Conservation (phyloP, 2,113 vertebrate genomes). For the Eidolon helvum region DNA sequence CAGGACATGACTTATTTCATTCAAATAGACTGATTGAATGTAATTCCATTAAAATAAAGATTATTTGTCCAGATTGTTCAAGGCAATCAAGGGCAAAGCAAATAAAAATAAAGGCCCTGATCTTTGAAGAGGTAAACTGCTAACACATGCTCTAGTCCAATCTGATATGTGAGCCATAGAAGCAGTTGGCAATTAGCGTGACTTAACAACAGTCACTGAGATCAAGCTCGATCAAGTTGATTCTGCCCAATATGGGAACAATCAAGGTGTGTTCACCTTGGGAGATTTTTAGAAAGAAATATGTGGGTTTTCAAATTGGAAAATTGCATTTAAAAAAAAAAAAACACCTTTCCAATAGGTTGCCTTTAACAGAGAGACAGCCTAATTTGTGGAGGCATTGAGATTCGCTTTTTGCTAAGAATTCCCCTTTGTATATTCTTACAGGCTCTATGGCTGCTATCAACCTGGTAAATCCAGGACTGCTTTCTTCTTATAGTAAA, state of each 20-base stretch:
- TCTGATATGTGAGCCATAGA: neutral
- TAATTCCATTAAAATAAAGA: neutral
- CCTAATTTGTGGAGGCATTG: neutral
- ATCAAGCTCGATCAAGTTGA: neutral
- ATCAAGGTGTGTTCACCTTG: neutral
- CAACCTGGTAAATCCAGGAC: neutral
- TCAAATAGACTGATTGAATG: neutral
- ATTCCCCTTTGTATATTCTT: neutral
- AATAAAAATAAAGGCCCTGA: neutral
- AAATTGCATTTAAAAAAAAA: neutral
- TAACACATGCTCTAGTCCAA: neutral
- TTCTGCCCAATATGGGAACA: neutral
- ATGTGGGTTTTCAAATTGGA: neutral
- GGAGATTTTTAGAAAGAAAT: neutral
- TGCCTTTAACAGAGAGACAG: neutral
- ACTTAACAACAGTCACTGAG: neutral
- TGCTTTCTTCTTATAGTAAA: neutral
- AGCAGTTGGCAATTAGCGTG: neutral
- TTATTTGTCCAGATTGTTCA: neutral
- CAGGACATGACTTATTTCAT: neutral
- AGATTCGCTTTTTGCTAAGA: neutral
- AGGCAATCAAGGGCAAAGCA: neutral
- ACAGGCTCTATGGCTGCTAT: neutral
- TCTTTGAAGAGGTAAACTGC: neutral
- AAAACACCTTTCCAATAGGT: neutral